These are phyloP conservation scores for Mastigias papua DNA, from an alignment of 30 jellyfish, hydroid and myxozoan genomes.

Conservation along the genomic window DNA sequence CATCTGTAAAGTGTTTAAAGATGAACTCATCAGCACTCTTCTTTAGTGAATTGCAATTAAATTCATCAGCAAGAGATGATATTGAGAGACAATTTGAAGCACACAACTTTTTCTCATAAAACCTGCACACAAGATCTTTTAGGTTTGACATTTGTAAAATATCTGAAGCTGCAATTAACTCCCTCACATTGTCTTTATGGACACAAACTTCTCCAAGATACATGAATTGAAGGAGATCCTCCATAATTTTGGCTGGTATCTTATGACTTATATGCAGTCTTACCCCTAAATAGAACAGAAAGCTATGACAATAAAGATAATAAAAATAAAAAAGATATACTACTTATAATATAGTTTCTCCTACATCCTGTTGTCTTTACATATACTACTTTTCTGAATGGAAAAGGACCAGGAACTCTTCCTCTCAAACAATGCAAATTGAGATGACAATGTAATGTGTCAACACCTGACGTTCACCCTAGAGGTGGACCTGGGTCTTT, in stretches of 20 bases:
- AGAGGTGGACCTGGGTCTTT: no score
- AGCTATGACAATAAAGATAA: no score
- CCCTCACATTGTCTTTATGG: conserved; percentile 87
- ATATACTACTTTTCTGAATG: no score
- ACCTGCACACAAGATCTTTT: conserved; percentile 94
- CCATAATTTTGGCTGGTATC: conserved; percentile 72
- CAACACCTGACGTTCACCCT: no score
- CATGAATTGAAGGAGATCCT: conserved; percentile 89
- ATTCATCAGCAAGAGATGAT: conserved; percentile 96
- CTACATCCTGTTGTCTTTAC: background rate
- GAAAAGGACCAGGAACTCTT: no score
- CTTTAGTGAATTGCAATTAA: conserved; percentile 82
- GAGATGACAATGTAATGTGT: no score
- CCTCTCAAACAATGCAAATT: no score
- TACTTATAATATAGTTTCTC: no score
- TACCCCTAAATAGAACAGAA: conserved; percentile 60
- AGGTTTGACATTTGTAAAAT: conserved; percentile 79
- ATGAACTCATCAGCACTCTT: conserved; percentile 88
- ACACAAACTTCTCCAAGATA: conserved; percentile 96
- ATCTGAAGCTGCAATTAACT: conserved; percentile 93
- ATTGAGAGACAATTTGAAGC: conserved; percentile 96
- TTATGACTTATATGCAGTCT: conserved; percentile 43
- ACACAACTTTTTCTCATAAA: conserved; percentile 85
- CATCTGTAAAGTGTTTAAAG: conserved; percentile 83
- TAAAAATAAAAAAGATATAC: no score